These are phyloP conservation scores for Heteromurus nitidus DNA, from an alignment of 2,888 invertebrate genomes.

Conservation along the genomic window DNA sequence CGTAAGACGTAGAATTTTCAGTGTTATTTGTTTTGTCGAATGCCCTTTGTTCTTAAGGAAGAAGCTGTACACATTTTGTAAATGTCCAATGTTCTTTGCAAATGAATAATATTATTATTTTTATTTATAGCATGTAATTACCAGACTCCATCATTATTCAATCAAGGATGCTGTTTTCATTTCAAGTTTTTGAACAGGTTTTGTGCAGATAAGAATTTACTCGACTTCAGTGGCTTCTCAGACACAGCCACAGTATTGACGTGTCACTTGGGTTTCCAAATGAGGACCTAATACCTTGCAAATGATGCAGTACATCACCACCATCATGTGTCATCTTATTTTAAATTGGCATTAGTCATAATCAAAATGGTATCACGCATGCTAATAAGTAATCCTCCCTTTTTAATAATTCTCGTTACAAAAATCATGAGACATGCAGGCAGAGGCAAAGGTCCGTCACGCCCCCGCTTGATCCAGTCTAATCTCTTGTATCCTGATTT, in stretches of 20 bases:
- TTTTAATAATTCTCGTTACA: background rate
- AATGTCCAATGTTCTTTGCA: background rate
- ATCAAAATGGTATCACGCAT: too few species aligned
- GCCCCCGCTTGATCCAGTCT: slow-evolving; percentile 35
- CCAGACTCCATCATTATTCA: background rate
- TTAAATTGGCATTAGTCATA: too few species aligned
- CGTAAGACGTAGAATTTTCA: slow-evolving; percentile 1
- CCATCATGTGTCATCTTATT: too few species aligned
- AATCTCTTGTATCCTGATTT: background rate
- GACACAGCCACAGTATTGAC: too few species aligned
- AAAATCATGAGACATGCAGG: slow-evolving; percentile 26
- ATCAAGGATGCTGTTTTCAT: slow-evolving; percentile 4
- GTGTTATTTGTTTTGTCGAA: background rate
- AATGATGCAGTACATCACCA: too few species aligned
- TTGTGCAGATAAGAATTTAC: slow-evolving; percentile 15
- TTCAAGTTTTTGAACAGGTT: background rate
- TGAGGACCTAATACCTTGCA: too few species aligned
- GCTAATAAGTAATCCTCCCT: too few species aligned
- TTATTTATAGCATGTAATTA: background rate
- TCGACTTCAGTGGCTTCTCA: too few species aligned
- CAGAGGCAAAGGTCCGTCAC: slow-evolving; percentile 48
- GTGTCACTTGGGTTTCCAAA: too few species aligned
- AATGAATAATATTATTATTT: background rate
- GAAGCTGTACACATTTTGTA: background rate
- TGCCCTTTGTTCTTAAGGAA: background rate